Percentiles rank a stretch among this genome's conserved stretches.
These are phyloP conservation scores for Drosophila austrosaltans DNA, from an alignment of 2,888 invertebrate species.

Conservation along the genomic window DNA sequence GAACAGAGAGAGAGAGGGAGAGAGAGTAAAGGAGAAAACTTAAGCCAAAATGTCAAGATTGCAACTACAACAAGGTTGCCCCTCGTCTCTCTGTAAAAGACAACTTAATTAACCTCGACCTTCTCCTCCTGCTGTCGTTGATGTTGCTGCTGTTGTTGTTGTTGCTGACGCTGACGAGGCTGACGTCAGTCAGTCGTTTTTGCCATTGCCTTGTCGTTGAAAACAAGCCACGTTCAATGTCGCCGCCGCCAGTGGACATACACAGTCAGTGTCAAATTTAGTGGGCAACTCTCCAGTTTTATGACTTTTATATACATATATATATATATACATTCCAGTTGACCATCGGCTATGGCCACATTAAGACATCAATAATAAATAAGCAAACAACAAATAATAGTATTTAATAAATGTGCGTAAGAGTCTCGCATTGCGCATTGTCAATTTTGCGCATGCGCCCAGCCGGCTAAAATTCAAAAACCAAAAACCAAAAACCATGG, in stretches of 20 bases:
- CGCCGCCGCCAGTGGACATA: conserved; percentile 33
- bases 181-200: conserved; percentile 66
- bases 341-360: conserved; percentile 72
- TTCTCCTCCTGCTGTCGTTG: conserved; percentile 60
- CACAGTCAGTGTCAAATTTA: conserved; percentile 7
- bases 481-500: conserved; percentile 25
- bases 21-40: conserved; percentile 13
- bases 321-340: conserved; percentile 49
- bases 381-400: conserved; percentile 20
- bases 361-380: conserved; percentile 72
- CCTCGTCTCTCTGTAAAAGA: conserved; percentile 69
- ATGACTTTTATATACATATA: background rate
- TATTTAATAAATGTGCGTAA: conserved; percentile 68
- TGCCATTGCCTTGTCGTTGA: conserved; percentile 26
- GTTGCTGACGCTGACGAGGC: conserved; percentile 40
- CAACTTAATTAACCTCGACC: conserved; percentile 83
- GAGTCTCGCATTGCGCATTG: conserved; percentile 35
- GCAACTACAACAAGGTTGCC: conserved; percentile 60
- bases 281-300: conserved; percentile 32
- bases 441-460: conserved; percentile 73
- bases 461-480: conserved; percentile 46
- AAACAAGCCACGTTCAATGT: conserved; percentile 69
- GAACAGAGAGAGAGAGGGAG: background rate
- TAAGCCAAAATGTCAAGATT: conserved; percentile 69
- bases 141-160: conserved; percentile 8